These are phyloP conservation scores for Patagioenas fasciata DNA, from an alignment of 2,113 vertebrate species.

Conservation along the genomic window DNA sequence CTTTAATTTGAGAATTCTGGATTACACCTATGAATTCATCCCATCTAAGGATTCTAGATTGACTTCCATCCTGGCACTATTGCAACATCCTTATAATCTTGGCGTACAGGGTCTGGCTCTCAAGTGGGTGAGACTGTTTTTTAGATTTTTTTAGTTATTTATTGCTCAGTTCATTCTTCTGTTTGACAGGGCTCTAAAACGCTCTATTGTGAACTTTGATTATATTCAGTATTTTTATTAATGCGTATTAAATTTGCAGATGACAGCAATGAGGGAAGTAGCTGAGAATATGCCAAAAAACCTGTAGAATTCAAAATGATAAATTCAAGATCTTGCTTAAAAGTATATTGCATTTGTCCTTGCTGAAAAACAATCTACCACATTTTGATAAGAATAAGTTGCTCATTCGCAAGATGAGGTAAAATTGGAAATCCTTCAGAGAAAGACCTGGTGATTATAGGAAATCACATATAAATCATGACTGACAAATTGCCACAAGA, in stretches of 20 bases:
- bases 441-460: neutral
- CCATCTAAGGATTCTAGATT: neutral
- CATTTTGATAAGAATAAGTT: neutral
- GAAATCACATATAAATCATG: neutral
- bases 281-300: neutral
- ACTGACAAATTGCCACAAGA: neutral
- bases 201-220: neutral
- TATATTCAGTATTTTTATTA: neutral
- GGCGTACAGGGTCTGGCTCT: neutral
- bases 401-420: neutral
- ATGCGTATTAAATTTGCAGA: neutral
- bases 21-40: neutral
- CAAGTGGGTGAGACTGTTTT: neutral
- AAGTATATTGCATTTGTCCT: neutral
- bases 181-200: neutral
- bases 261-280: neutral
- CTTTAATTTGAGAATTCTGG: neutral
- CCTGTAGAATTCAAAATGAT: neutral
- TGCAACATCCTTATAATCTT: neutral
- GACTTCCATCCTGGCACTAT: neutral
- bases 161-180: neutral
- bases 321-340: neutral
- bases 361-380: neutral
- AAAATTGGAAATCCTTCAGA: neutral
- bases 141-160: neutral